Percentiles rank a stretch among this genome's conserved stretches.
phyloP scores from a whole-genome alignment of 2,797 vertebrate genomes.

The Orientallactaga sibirica region DNA sequence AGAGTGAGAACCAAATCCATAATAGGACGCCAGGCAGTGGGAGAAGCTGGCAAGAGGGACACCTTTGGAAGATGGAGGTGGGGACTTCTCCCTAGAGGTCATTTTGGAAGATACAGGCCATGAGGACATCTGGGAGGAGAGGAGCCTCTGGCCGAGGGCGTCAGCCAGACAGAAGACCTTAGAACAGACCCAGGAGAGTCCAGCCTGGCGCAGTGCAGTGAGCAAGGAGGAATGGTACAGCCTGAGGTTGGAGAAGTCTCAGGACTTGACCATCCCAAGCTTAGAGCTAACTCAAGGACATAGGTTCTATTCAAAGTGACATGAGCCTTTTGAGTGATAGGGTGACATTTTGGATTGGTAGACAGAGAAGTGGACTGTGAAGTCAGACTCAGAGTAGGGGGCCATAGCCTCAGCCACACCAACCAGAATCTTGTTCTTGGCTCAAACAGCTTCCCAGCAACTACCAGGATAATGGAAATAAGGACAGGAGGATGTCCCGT shows the following conservation, averaged over 20 bases:
- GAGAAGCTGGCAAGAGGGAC: neutral
- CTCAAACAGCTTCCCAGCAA: neutral
- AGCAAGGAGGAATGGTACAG: too few species aligned
- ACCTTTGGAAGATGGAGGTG: accelerated
- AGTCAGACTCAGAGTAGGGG: neutral
- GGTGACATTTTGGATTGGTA: neutral
- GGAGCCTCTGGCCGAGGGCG: neutral
- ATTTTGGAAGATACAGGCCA: neutral
- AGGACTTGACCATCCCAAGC: too few species aligned
- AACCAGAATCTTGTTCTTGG: neutral
- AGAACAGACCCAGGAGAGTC: too few species aligned
- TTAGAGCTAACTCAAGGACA: neutral
- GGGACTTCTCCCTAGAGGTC: neutral
- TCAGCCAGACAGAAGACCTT: neutral
- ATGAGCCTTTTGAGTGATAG: neutral
- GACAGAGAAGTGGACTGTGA: accelerated
- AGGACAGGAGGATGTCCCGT: neutral
- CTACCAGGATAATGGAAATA: neutral
- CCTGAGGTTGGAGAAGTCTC: neutral
- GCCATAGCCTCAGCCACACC: neutral
- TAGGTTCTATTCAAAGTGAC: neutral
- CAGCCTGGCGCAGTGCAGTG: accelerated
- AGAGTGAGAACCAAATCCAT: accelerated
- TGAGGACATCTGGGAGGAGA: accelerated
- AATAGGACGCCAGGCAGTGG: accelerated